Evolutionary conservation across 2,797 vertebrate species (phyloP).

Genomic region (Danio jaintianensis): DNA sequence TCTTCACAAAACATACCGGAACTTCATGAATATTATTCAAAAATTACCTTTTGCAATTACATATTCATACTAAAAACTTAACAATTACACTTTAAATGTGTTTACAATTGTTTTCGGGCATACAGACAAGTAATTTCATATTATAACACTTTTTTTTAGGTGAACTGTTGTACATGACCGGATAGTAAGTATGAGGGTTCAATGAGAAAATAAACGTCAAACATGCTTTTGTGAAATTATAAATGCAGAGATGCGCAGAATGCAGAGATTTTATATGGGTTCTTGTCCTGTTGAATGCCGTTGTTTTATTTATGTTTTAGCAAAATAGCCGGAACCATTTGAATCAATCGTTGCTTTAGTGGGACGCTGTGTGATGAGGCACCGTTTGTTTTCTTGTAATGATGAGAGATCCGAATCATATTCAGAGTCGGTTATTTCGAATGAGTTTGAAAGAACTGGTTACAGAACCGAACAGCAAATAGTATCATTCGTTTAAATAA

Average conservation of each 20-base stretch:
- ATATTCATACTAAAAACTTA: background rate
- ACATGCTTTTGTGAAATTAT: background rate
- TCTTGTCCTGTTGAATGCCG: background rate
- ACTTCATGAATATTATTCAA: conserved; percentile 30
- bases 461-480: background rate
- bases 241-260: background rate
- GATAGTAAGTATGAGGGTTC: background rate
- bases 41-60: background rate
- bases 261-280: background rate
- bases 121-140: no score
- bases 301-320: background rate
- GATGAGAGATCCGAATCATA: background rate
- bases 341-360: conserved; percentile 57
- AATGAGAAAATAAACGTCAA: background rate
- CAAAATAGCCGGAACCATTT: conserved; percentile 24
- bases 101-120: background rate
- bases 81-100: no score
- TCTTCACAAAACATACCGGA: conserved; percentile 66
- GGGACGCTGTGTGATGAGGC: conserved; percentile 51
- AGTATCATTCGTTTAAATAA: background rate
- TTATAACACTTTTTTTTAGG: conserved; percentile 3
- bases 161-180: background rate
- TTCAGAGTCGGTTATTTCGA: background rate
- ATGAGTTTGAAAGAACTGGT: background rate
- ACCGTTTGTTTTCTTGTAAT: conserved; percentile 67